These are phyloP conservation scores for Manis javanica DNA, from an alignment of 2,797 vertebrate species.

Conservation along the genomic window DNA sequence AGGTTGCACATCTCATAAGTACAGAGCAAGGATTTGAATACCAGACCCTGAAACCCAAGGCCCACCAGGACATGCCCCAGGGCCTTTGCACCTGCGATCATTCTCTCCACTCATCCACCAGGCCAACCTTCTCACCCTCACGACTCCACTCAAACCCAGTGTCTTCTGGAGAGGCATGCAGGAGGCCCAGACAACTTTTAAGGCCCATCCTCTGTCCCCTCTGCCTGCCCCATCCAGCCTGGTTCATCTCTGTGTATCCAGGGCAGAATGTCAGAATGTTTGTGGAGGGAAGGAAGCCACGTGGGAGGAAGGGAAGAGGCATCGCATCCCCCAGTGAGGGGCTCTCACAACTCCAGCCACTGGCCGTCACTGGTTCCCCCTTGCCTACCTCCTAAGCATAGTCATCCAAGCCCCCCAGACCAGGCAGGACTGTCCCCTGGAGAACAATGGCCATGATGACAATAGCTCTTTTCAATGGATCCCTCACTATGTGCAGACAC, in stretches of 20 bases:
- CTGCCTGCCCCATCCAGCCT: neutral
- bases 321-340: accelerated
- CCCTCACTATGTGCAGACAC: neutral
- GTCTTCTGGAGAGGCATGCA: neutral
- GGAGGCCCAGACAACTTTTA: neutral
- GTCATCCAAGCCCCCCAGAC: neutral
- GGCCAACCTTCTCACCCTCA: neutral
- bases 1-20: neutral
- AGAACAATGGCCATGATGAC: neutral
- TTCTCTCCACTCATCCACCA: neutral
- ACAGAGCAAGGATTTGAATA: neutral
- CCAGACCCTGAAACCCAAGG: neutral
- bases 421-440: neutral
- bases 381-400: neutral
- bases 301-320: neutral
- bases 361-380: neutral
- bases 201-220: too few relatives aligned
- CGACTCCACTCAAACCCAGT: neutral
- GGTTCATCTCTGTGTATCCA: neutral
- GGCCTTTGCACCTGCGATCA: neutral
- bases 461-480: neutral
- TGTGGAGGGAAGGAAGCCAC: neutral
- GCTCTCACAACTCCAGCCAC: neutral
- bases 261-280: too few relatives aligned
- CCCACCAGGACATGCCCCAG: accelerated